A percentile compares a stretch with the other conserved stretches of the same genome.
phyloP scores from a whole-genome alignment of 2,113 vertebrate species.

The Grus americana region DNA sequence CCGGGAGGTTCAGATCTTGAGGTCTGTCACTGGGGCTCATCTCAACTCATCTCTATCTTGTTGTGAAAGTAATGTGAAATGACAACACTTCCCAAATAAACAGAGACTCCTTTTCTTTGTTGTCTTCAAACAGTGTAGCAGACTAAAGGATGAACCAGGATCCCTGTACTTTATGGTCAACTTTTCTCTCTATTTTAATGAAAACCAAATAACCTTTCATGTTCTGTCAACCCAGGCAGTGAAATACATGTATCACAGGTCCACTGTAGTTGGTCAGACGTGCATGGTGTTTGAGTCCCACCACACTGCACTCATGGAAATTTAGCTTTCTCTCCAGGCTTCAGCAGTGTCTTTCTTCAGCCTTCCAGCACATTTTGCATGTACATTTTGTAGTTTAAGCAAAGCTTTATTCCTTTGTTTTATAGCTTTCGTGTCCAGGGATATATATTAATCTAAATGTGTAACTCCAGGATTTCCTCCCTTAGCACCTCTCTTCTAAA shows the following conservation, averaged over 20 bases:
- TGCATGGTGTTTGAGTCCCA: neutral
- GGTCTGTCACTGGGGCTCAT: neutral
- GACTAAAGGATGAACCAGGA: neutral
- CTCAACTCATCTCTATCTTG: neutral
- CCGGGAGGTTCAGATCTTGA: neutral
- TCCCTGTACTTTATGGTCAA: neutral
- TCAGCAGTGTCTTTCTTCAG: neutral
- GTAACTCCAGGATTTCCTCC: neutral
- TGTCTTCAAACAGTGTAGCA: neutral
- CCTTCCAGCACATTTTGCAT: neutral
- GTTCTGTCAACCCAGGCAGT: neutral
- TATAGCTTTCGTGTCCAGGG: neutral
- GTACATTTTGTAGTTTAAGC: neutral
- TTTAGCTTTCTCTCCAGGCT: neutral
- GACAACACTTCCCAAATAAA: neutral
- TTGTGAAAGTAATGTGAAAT: constrained; percentile 17
- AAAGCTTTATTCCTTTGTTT: neutral
- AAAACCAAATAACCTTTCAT: neutral
- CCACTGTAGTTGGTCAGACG: neutral
- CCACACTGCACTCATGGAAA: neutral
- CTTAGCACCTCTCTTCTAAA: neutral
- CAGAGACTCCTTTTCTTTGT: neutral
- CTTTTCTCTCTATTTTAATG: neutral
- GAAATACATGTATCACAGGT: neutral
- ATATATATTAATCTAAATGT: neutral